Conservation (phyloP, 2,888 invertebrate species). For the Griposia aprilina region DNA sequence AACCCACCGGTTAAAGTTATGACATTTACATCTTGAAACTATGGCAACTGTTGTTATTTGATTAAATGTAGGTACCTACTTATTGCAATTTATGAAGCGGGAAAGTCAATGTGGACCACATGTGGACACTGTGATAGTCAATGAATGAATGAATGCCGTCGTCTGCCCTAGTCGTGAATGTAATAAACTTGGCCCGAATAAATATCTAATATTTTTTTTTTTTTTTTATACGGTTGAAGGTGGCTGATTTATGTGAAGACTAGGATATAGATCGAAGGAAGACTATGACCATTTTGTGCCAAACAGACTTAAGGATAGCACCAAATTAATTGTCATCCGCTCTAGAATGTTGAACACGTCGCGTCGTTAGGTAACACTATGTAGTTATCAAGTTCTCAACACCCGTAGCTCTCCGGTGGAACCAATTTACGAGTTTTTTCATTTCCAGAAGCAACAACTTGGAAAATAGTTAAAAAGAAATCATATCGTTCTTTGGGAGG, state of each 20-base stretch:
- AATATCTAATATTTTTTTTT: background rate
- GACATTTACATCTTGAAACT: no score
- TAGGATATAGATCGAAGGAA: no score
- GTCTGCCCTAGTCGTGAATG: background rate
- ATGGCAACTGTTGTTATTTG: background rate
- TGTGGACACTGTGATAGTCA: background rate
- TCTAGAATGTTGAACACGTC: background rate
- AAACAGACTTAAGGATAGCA: background rate
- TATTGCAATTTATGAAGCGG: background rate
- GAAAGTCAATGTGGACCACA: background rate
- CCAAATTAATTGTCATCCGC: background rate
- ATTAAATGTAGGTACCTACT: no score
- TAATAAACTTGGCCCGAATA: background rate
- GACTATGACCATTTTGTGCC: slow-evolving; percentile 1
- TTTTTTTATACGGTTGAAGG: background rate
- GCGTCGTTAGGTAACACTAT: no score
- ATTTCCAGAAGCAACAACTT: slow-evolving; percentile 17
- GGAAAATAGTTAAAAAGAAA: slow-evolving; percentile 36
- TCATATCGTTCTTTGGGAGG: slow-evolving; percentile 10
- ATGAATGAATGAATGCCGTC: background rate
- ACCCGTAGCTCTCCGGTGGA: background rate
- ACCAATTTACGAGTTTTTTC: slow-evolving; percentile 19
- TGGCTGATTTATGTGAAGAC: background rate
- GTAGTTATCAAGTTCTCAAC: background rate
- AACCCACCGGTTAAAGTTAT: no score